Base-by-base conservation (phyloP, 2,113 vertebrate genomes). In the Hydrolagus affinis region DNA sequence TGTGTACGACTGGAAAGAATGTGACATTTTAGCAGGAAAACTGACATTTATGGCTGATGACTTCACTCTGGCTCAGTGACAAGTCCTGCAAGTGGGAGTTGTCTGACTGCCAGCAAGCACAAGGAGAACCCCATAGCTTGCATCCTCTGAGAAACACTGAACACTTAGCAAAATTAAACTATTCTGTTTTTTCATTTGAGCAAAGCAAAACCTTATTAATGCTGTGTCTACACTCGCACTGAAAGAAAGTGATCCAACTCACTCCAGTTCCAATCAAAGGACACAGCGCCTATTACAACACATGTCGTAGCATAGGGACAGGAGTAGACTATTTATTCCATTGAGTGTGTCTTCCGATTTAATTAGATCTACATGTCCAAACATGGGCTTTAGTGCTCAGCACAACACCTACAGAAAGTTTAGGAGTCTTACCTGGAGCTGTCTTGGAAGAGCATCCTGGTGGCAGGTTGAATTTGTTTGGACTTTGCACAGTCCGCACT, bases 391-490 rank as follows among this genome's bases (percentile, higher is more conserved):
- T 2, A 30, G 2, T 57, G 11, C 17, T 12, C 14, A 11, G 77
- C 19, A 8, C 59, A 11, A 74, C 9, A 30, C 10, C 72, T 74
- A 19, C 30, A 74, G 0, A 60, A 4, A 4, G 75, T 23, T 25
- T 0, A 0, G 30, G 3, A 19, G 15, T 85, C 92, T 91, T 88
- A 99, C 98, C 98, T 90, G 97, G 97, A 8, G 97, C 98, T 91
- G 93, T 96, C 70, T 95, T 94, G 87, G 94, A 91, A 87, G 93
- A 88, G 0, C 91, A 89, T 0, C 94, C 91, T 92, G 93, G 94
- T 0, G 89, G 90, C 86, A 92, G 92, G 0, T 89, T 95, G 91
- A 94, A 97, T 66, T 87, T 90, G 88, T 93, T 89, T 86, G 94
- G 94, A 80, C 91, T 94, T 0, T 89, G 93, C 10, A 90, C 86